Evolutionary conservation across 2,113 vertebrate species (phyloP), one percentile per base, ranked within the genome.

Genomic region (Takifugu bimaculatus): DNA sequence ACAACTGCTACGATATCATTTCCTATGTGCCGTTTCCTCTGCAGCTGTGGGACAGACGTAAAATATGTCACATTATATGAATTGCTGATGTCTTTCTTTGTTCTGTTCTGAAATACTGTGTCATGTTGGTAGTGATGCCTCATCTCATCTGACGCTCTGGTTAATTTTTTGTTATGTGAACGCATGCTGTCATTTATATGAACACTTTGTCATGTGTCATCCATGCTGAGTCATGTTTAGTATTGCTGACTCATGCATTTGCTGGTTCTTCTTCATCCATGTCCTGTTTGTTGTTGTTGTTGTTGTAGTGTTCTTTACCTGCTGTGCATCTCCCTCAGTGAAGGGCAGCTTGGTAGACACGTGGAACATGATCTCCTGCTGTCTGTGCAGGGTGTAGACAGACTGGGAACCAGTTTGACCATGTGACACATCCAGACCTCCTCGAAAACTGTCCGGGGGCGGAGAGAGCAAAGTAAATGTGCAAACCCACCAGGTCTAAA

Each of bases 291-390:
- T 39, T 10, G 7, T 15, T n/a, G n/a, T 48, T 14, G 6, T 14
- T n/a, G 44, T 45, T 45, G 44, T 12, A 3, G 45, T 3, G 4
- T 5, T 6, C 48, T 27, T 71, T 88, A 98, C 96, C 93, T 98
- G 95, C 50, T 98, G 96, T 0, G 89, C 48, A 12, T 98, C 96
- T 50, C 96, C 96, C 67, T 98, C 94, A 0, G 93, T 98, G 68
- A 93, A 96, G 0, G 96, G 96, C 79, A 98, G 93, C 69, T 96
- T 98, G 50, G 96, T 98, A 55, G 95, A 98, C 63, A 98, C 92
- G 0, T 98, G 96, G 85, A 98, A 98, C 96, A 98, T 98, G 78
- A 98, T 90, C 89, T 98, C 95, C 78, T 93, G 92, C 70, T 92
- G 91, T 82, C 93, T 90, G 88, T 97, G 94, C 68, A 91, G 80